A percentile compares a stretch with the other conserved stretches of the same genome.
These are phyloP conservation scores for Spodoptera exigua DNA, from an alignment of 2,888 invertebrate species.

Conservation along the genomic window DNA sequence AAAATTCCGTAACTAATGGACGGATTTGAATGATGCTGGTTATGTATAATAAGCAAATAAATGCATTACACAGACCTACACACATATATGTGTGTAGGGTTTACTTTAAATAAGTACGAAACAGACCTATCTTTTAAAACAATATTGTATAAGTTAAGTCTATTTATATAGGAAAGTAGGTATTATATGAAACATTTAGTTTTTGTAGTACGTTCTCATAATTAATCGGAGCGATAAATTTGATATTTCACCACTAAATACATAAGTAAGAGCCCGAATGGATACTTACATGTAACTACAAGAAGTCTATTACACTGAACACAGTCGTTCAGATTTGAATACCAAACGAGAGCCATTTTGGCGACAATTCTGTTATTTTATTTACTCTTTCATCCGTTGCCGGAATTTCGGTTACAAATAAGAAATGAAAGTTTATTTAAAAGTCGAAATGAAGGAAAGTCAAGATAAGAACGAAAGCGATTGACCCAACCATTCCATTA, in stretches of 20 bases:
- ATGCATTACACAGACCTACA: no score
- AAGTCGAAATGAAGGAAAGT: slow-evolving; percentile 35
- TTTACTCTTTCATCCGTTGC: slow-evolving; percentile 31
- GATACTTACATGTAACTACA: slow-evolving; percentile 47
- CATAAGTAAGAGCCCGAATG: slow-evolving; percentile 28
- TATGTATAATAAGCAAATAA: no score
- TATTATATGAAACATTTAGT: no score
- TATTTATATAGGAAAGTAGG: no score
- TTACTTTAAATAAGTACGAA: no score
- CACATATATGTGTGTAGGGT: no score
- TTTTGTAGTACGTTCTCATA: no score
- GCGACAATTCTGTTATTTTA: slow-evolving; percentile 51
- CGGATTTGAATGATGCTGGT: no score
- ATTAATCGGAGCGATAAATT: no score
- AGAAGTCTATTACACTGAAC: slow-evolving; percentile 53
- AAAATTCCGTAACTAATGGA: no score
- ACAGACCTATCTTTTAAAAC: no score
- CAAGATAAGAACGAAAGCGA: slow-evolving; percentile 30
- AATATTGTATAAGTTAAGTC: no score
- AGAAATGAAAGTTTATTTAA: slow-evolving; percentile 39
- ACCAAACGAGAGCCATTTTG: slow-evolving; percentile 46
- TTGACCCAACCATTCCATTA: slow-evolving; percentile 26
- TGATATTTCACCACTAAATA: neutral
- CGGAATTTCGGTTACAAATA: slow-evolving; percentile 42
- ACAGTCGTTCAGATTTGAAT: slow-evolving; percentile 56